A percentile compares a stretch with the other conserved stretches of the same genome.
Conservation (phyloP, 1,140 invertebrate species). For the Pogonomyrmex californicus region DNA sequence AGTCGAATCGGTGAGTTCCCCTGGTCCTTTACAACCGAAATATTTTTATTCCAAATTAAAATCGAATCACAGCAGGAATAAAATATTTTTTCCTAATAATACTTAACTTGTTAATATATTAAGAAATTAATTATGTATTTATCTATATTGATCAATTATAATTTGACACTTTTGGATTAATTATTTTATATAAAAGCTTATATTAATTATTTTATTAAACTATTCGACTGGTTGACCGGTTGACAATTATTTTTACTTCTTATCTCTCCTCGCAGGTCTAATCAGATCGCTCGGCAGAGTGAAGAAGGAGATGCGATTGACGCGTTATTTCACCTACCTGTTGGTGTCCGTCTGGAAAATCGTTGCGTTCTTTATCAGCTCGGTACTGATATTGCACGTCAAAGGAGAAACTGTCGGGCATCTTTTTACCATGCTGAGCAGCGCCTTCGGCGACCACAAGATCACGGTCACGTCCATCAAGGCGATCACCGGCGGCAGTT, state of each 20-base stretch:
- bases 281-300: constrained; percentile 93
- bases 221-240: not conserved
- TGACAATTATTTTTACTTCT: constrained; percentile 16
- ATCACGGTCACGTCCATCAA: constrained; percentile 89
- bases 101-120: not conserved
- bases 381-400: constrained; percentile 91
- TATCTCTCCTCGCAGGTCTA: constrained; percentile 88
- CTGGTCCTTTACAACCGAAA: not conserved
- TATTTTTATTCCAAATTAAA: not conserved
- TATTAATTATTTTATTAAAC: not conserved
- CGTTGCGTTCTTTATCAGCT: constrained; percentile 92
- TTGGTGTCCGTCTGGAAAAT: constrained; percentile 97
- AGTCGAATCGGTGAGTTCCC: constrained; percentile 90
- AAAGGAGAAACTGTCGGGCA: constrained; percentile 92
- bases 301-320: constrained; percentile 93
- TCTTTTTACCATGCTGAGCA: constrained; percentile 92
- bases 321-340: constrained; percentile 95
- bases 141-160: not conserved
- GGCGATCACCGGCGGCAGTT: constrained; percentile 83
- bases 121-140: not conserved
- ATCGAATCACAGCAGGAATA: not conserved
- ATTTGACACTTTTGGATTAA: not conserved
- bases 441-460: constrained; percentile 92
- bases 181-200: not conserved
- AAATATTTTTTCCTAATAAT: not conserved